A percentile compares a stretch with the other conserved stretches of the same genome.
phyloP scores from a whole-genome alignment of 2,113 vertebrate genomes.

The Microtus oregoni region DNA sequence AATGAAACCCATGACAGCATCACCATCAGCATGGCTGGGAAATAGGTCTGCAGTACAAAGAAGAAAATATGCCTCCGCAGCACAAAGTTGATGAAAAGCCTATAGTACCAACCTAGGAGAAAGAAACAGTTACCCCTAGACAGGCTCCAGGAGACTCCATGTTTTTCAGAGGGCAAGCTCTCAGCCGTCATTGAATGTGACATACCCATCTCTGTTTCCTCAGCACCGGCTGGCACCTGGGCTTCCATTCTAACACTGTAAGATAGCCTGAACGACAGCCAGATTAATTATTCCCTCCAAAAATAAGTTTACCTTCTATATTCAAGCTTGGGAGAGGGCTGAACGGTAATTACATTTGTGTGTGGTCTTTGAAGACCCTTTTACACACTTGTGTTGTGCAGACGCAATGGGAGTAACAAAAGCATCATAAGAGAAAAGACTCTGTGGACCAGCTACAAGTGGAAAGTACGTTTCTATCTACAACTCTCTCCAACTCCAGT shows the following conservation, averaged over 20 bases:
- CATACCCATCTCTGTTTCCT: not conserved
- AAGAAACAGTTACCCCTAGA: conserved; percentile 33
- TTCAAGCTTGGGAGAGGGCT: not conserved
- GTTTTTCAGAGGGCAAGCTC: not conserved
- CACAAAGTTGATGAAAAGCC: conserved; percentile 95
- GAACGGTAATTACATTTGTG: not conserved
- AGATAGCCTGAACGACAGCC: not conserved
- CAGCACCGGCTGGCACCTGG: not conserved
- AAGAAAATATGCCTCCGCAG: conserved; percentile 96
- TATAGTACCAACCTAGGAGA: conserved; percentile 94
- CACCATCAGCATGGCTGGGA: conserved; percentile 96
- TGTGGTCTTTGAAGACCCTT: conserved; percentile 39
- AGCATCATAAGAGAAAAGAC: not conserved
- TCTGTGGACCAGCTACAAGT: not conserved
- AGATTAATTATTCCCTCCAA: conserved; percentile 24
- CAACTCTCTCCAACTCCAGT: not conserved
- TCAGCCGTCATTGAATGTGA: not conserved
- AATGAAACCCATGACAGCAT: conserved; percentile 97
- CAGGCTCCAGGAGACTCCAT: not conserved
- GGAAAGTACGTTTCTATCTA: not conserved
- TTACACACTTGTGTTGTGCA: not conserved
- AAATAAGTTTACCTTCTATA: not conserved
- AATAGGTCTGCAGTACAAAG: conserved; percentile 96
- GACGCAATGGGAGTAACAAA: not conserved
- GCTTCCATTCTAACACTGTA: not conserved